Base-by-base conservation (phyloP, 2,113 vertebrate genomes). In the Dasyurus viverrinus region DNA sequence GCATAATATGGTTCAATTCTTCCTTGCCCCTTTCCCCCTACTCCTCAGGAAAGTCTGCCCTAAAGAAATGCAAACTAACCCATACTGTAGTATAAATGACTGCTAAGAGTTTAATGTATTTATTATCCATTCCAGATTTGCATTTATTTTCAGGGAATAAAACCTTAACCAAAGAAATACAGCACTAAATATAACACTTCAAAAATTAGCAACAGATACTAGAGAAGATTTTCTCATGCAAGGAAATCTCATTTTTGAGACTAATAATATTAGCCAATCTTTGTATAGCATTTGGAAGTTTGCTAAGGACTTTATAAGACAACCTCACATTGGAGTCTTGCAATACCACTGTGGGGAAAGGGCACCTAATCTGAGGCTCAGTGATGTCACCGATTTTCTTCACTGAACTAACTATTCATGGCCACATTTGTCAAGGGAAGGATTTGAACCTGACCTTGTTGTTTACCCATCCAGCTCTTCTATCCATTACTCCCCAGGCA, bases 131-230 rank as follows among this genome's bases (percentile, higher is more conserved):
- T 68, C 95, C 53, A 90, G 90, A 95, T 92, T 1, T 96, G 47
- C 52, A 94, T 90, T 96, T 95, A 94, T 90, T 96, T 95, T 93
- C 92, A 92, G 36, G 89, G 89, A 8, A 60, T 68, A 8, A 54
- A 93, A 96, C 24, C 36, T 53, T 7, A 92, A 84, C 68, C 68
- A 84, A 84, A 84, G 68, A 84, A 84, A 84, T 42, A 42, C 7
- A 23, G n/a, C 19, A 42, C 19, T 22, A 42, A 84, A 84, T 84
- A 84, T 23, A 6, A 22, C n/a, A 42, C n/a, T 84, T 84, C 16
- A 84, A 84, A 23, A 84, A 42, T 42, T 84, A 84, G 68, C n/a
- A 84, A n/a, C 57, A 68, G 68, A 42, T n/a, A 84, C 16, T 22
- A 84, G 68, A 84, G 68, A 19, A 42, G n/a, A 22, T 42, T 22